These are phyloP conservation scores for Acestrorhynchus altus DNA, from an alignment of 2,797 vertebrate genomes.

Conservation along the genomic window DNA sequence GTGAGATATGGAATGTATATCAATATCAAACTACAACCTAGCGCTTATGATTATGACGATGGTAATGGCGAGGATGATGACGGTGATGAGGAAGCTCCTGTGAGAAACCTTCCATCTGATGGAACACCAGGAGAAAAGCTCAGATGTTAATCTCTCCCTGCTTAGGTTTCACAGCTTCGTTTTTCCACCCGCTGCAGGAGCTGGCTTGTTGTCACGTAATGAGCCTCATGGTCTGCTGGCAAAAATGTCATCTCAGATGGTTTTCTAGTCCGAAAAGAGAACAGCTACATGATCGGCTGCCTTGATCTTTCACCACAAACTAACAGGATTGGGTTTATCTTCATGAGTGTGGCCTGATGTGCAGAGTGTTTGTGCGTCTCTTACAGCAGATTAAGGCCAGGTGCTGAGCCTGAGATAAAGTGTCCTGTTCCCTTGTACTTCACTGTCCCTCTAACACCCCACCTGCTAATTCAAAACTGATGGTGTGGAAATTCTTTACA, in stretches of 20 bases:
- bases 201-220: conserved; percentile 76
- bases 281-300: conserved; percentile 64
- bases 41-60: conserved; percentile 15
- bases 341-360: conserved; percentile 61
- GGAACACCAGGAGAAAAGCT: conserved; percentile 9
- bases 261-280: conserved; percentile 65
- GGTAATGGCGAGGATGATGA: conserved; percentile 34
- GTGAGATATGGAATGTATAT: conserved; percentile 45
- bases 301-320: conserved; percentile 67
- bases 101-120: conserved; percentile 37
- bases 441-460: conserved; percentile 15
- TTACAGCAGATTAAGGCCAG: conserved; percentile 69
- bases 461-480: conserved; percentile 4
- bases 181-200: conserved; percentile 48
- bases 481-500: neutral
- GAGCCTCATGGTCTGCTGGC: conserved; percentile 76
- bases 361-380: conserved; percentile 70
- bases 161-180: conserved; percentile 43
- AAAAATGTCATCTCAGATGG: conserved; percentile 72
- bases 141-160: conserved; percentile 39
- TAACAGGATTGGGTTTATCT: conserved; percentile 60
- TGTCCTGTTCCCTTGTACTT: neutral
- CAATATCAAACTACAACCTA: conserved; percentile 45
- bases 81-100: conserved; percentile 22
- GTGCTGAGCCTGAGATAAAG: conserved; percentile 60